phyloP scores from a whole-genome alignment of 2,797 vertebrate species.

The Onychomys leucogaster region DNA sequence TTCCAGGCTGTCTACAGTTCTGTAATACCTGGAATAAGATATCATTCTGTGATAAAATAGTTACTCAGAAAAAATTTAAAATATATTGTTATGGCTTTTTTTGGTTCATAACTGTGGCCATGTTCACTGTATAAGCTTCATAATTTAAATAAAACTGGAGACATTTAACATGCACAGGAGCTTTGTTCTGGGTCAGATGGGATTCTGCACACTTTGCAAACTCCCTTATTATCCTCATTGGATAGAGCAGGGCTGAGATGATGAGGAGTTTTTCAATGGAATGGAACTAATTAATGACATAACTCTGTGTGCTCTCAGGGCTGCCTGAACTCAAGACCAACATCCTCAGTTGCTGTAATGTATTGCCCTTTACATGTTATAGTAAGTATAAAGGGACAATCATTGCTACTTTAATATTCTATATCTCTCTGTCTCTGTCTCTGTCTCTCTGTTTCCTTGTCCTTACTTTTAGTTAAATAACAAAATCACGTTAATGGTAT shows the following conservation, averaged over 20 bases:
- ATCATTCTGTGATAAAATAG: slow-evolving; percentile 43
- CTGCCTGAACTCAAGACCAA: background rate
- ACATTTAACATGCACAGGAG: background rate
- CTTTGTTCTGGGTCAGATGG: background rate
- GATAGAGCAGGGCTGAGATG: background rate
- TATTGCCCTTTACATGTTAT: background rate
- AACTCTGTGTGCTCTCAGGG: background rate
- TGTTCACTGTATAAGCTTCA: background rate
- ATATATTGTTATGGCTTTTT: background rate
- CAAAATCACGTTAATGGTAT: background rate
- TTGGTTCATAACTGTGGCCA: slow-evolving; percentile 17
- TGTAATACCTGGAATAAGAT: slow-evolving; percentile 53
- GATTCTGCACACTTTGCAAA: background rate
- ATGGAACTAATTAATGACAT: background rate
- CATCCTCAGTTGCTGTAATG: background rate
- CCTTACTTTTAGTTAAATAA: background rate
- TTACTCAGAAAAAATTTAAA: background rate
- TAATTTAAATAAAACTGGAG: slow-evolving; percentile 48
- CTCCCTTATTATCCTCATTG: background rate
- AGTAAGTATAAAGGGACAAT: background rate
- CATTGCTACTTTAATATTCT: background rate
- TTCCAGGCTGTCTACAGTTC: slow-evolving; percentile 53
- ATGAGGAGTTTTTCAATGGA: background rate
- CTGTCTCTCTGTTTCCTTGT: too few species aligned
- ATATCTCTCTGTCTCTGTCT: background rate